Conservation (phyloP, 2,797 vertebrate species). For the Myotis vivesi region DNA sequence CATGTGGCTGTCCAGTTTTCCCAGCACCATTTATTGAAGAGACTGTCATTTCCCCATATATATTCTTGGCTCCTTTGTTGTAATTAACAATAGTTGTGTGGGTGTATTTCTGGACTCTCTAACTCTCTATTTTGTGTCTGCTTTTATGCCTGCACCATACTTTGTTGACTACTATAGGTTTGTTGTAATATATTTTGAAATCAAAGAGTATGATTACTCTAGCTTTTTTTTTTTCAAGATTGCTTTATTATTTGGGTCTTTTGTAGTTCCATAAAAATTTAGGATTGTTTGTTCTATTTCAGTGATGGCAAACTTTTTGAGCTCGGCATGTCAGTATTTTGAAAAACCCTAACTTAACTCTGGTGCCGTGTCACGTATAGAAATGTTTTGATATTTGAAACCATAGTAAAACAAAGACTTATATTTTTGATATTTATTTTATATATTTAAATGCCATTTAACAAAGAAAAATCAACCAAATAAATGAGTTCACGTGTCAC, state of each 20-base stretch:
- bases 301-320: too few species aligned
- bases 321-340: too few species aligned
- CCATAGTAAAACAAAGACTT: too few species aligned
- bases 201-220: not conserved
- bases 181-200: not conserved
- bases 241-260: not conserved
- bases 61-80: not conserved
- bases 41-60: not conserved
- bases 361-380: too few species aligned
- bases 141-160: not conserved
- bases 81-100: not conserved
- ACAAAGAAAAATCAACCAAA: too few species aligned
- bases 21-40: not conserved
- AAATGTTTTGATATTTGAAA: too few species aligned
- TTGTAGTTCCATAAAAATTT: not conserved
- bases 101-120: not conserved
- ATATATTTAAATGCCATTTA: too few species aligned
- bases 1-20: not conserved
- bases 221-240: not conserved
- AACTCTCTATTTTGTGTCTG: not conserved
- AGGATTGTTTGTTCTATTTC: not conserved
- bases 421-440: too few species aligned
- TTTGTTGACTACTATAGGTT: not conserved
- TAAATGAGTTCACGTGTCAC: too few species aligned
- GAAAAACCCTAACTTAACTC: too few species aligned